Percentiles rank a stretch among this genome's conserved stretches.
These are phyloP conservation scores for Stegana nigrithorax DNA, from an alignment of 2,888 invertebrate species.

Conservation along the genomic window DNA sequence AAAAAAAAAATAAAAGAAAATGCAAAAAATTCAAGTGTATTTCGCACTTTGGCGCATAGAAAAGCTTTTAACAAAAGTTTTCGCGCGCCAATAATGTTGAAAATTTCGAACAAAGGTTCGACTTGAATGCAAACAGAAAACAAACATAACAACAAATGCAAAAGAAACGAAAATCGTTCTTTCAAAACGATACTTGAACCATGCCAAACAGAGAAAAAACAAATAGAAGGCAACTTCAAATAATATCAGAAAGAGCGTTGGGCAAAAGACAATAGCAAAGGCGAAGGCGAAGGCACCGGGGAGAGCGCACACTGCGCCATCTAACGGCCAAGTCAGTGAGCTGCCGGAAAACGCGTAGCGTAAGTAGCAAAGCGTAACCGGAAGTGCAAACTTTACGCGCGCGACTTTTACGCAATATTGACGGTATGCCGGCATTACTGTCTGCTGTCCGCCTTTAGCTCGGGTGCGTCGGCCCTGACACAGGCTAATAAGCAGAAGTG, in stretches of 20 bases:
- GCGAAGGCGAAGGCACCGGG: neutral
- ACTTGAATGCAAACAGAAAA: slow-evolving; percentile 22
- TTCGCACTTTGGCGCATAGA: too few species aligned
- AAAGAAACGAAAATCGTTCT: too few species aligned
- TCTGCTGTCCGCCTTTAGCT: too few species aligned
- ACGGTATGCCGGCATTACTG: slow-evolving; percentile 36
- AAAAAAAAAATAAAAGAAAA: slow-evolving; percentile 4
- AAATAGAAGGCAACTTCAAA: slow-evolving; percentile 41
- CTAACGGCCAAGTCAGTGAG: neutral
- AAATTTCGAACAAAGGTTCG: too few species aligned
- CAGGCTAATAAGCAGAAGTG: slow-evolving; percentile 40
- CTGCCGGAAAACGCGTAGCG: slow-evolving; percentile 32
- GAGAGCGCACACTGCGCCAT: neutral
- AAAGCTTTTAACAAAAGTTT: slow-evolving; percentile 32
- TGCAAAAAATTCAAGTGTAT: too few species aligned
- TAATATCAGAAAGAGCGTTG: too few species aligned
- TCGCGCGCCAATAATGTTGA: too few species aligned
- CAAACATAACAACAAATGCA: too few species aligned
- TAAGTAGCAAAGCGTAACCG: slow-evolving; percentile 5
- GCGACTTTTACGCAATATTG: slow-evolving; percentile 28
- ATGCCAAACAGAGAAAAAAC: slow-evolving; percentile 30
- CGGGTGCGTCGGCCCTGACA: too few species aligned
- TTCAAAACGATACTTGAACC: slow-evolving; percentile 23
- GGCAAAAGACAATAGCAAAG: slow-evolving; percentile 16
- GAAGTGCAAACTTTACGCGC: slow-evolving; percentile 12